Evolutionary conservation across 2,113 vertebrate genomes (phyloP).

Genomic region (Sylvia atricapilla): DNA sequence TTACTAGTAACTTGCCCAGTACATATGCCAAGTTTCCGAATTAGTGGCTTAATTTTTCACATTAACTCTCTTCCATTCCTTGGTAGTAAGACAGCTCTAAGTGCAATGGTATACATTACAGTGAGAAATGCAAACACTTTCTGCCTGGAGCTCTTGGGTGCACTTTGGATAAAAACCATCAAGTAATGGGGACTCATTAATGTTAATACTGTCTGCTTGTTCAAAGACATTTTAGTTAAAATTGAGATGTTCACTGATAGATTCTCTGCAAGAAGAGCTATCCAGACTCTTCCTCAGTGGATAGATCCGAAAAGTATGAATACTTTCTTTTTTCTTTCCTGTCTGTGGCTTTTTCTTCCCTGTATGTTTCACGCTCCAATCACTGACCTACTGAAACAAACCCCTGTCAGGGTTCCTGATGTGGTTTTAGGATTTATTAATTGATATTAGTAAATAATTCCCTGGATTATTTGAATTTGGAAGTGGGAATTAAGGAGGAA

Average conservation of each 20-base stretch:
- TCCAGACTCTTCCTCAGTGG: not conserved
- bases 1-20: not conserved
- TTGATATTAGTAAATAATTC: not conserved
- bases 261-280: not conserved
- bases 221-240: not conserved
- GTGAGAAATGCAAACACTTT: not conserved
- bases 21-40: not conserved
- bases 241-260: not conserved
- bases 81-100: not conserved
- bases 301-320: not conserved
- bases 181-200: not conserved
- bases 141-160: not conserved
- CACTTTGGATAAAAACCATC: not conserved
- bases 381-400: not conserved
- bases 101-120: not conserved
- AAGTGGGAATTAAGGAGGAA: not conserved
- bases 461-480: not conserved
- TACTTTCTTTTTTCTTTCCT: not conserved
- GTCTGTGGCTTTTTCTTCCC: not conserved
- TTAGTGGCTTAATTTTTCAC: not conserved
- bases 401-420: not conserved
- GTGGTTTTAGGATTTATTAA: not conserved
- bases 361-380: not conserved
- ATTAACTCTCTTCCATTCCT: not conserved
- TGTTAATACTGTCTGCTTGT: not conserved